These are phyloP conservation scores for Mormyrus iriodes DNA, from an alignment of 2,113 vertebrate species.

Conservation along the genomic window DNA sequence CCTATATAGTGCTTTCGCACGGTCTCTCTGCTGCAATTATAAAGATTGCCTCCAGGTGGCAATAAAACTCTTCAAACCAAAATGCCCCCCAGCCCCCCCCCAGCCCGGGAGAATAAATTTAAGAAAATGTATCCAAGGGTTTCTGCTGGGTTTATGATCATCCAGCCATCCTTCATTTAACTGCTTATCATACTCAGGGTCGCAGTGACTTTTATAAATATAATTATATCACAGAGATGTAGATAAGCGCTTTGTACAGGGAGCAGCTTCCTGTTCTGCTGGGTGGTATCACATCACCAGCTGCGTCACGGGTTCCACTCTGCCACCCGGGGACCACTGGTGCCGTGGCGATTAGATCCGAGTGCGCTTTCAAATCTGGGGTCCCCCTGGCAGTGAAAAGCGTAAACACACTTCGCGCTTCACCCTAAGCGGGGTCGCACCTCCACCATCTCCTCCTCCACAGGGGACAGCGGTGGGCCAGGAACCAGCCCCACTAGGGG, in stretches of 20 bases:
- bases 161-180: neutral
- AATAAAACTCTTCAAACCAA: neutral
- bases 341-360: neutral
- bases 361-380: neutral
- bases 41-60: neutral
- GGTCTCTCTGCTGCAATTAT: neutral
- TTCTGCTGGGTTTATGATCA: neutral
- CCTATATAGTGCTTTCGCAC: too few relatives aligned
- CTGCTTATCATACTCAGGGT: neutral
- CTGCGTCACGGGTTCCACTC: neutral
- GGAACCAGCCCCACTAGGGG: neutral
- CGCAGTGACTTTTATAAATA: neutral
- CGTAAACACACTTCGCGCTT: neutral
- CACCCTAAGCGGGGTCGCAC: neutral
- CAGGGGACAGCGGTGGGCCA: neutral
- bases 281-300: neutral
- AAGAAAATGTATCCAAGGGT: neutral
- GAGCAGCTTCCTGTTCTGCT: neutral
- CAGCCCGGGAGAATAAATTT: neutral
- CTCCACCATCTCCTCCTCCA: neutral
- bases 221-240: neutral
- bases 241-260: neutral
- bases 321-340: neutral
- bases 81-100: neutral
- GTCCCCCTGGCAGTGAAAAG: neutral